Base-by-base conservation (phyloP, 2,113 vertebrate genomes). In the Atlantisia rogersi region DNA sequence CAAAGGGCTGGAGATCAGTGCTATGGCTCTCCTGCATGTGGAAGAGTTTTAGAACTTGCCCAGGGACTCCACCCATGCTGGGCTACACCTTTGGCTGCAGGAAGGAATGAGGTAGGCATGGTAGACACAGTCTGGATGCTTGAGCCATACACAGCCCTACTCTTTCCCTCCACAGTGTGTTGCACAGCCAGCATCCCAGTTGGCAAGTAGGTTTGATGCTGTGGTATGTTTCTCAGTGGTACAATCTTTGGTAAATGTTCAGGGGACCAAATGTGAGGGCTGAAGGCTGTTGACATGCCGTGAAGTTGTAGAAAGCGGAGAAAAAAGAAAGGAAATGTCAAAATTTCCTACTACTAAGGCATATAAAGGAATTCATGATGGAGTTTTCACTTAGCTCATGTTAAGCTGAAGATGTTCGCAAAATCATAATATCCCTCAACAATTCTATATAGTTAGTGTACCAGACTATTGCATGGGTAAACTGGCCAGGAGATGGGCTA, bases 91-190 rank as follows among this genome's bases (percentile, higher is more conserved):
- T 1, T 28, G 74, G 19, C 37, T 87, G 40, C 35, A 50, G 31
- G 17, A 29, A 67, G 40, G 31, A 24, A 32, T 7, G 5, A 7
- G 20, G 48, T 44, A 91, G 63, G 19, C 6, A 35, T 2, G 18
- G 62, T 63, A 94, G 46, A 10, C 12, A 60, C 20, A 68, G 32
- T 14, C 18, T 9, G 2, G 65, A 44, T 74, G 39, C 24, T 21
- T 0, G 0, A 74, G 39, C 20, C 60, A 19, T 4, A 11, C 7
- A 7, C 26, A 68, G 39, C 12, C 18, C 35, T 17, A 18, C 32
- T 52, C 17, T 31, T 4, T 29, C 14, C 6, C 31, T 37, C 39
- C 18, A 20, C 10, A 12, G 16, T 0, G 0, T 8, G 18, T 9
- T 44, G 24, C 21, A 35, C 15, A n/a, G 14, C 10, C 18, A 35